phyloP scores from a whole-genome alignment of 2,888 invertebrate species.

The Diachrysia chrysitis region DNA sequence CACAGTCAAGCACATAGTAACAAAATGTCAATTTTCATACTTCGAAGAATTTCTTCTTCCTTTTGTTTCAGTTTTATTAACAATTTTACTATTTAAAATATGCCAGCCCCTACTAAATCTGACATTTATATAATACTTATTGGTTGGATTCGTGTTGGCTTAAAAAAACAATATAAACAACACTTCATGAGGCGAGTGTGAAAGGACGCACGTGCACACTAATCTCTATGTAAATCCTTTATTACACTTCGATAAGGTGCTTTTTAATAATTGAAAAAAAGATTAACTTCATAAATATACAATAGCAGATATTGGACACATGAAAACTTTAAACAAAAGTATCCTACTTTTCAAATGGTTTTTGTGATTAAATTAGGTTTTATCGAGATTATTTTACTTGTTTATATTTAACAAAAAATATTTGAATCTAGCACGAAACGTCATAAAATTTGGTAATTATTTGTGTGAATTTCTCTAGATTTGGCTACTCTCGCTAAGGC shows the following conservation, averaged over 20 bases:
- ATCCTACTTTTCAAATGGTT: too few species aligned
- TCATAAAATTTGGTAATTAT: too few species aligned
- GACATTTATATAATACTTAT: conserved; percentile 26
- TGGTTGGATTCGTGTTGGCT: conserved; percentile 13
- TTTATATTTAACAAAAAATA: too few species aligned
- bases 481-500: too few species aligned
- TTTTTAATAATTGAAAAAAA: conserved; percentile 86
- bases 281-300: conserved; percentile 68
- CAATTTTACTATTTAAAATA: background rate
- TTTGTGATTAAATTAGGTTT: too few species aligned
- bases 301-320: conserved; percentile 50
- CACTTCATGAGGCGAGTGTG: conserved; percentile 36
- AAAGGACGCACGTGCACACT: conserved; percentile 77
- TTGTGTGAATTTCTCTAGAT: too few species aligned
- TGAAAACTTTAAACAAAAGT: too few species aligned
- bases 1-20: background rate
- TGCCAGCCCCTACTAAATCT: conserved; percentile 14
- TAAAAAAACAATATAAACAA: conserved; percentile 4
- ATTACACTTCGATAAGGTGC: conserved; percentile 84
- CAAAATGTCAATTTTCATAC: conserved; percentile 14
- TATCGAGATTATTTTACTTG: too few species aligned
- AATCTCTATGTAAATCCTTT: conserved; percentile 84
- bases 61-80: background rate
- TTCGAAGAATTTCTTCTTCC: conserved; percentile 18
- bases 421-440: too few species aligned